Percentiles rank a stretch among this genome's conserved stretches.
phyloP scores from a whole-genome alignment of 2,888 invertebrate species.

The Ormyrus labotus region DNA sequence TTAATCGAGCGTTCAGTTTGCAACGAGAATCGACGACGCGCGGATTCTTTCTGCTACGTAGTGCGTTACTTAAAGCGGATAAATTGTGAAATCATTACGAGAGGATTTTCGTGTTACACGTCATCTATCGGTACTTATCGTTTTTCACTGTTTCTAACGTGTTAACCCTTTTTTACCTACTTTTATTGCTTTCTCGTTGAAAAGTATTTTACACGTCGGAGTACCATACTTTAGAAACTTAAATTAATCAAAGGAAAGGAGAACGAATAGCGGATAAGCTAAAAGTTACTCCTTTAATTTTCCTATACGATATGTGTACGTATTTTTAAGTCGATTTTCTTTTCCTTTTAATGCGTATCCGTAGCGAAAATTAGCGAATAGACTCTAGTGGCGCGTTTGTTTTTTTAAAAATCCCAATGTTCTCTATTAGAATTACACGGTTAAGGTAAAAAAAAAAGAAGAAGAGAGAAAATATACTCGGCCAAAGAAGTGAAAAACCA shows the following conservation, averaged over 20 bases:
- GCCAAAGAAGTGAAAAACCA: constrained; percentile 45
- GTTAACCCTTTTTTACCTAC: neutral
- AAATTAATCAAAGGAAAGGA: constrained; percentile 37
- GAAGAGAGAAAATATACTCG: constrained; percentile 19
- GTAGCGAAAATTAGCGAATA: constrained; percentile 5
- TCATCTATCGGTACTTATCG: neutral
- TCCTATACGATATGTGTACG: neutral
- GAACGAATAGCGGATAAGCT: neutral
- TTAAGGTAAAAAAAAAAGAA: neutral
- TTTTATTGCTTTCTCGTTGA: constrained; percentile 1
- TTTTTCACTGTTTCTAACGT: constrained; percentile 6
- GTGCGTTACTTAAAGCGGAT: neutral
- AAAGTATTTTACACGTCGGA: constrained; percentile 16
- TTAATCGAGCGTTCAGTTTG: constrained; percentile 17
- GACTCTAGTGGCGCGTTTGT: constrained; percentile 17
- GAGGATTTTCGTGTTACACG: constrained; percentile 22
- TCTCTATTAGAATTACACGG: constrained; percentile 40
- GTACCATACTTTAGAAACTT: constrained; percentile 11
- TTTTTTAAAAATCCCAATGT: constrained; percentile 39
- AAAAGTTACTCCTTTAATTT: constrained; percentile 16
- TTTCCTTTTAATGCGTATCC: constrained; percentile 23
- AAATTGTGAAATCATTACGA: constrained; percentile 35
- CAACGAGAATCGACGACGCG: neutral
- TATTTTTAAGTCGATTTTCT: constrained; percentile 40
- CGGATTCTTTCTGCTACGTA: constrained; percentile 5